Base-by-base conservation (phyloP, 2,797 vertebrate species). In the Labeo calbasu region DNA sequence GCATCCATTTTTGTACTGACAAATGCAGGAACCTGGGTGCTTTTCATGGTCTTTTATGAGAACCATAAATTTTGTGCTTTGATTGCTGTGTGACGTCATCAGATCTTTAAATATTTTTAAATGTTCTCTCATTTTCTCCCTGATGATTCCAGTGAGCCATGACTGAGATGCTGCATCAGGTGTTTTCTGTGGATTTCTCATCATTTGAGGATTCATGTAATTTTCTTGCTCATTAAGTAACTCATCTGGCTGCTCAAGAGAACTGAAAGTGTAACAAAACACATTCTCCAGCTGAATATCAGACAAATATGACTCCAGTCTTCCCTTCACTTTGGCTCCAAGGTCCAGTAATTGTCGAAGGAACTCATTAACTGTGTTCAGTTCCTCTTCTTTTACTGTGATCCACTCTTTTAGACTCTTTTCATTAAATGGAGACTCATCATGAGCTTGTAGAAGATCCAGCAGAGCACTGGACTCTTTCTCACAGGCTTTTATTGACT, bases 391-490 rank as follows among this genome's bases (percentile, higher is more conserved):
- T 82, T 88, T 55, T 75, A 83, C 78, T 78, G 91, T 80, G 83
- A 91, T 65, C 91, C 92, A 88, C 89, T 93, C 25, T 25, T 63
- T 85, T 86, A 94, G 55, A 66, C 81, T 0, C 86, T 86, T 1
- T 46, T 46, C 86, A 36, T 77, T 91, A 82, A 92, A 93, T 23
- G 89, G 89, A 21, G 92, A 92, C 5, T 76, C 69, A 1, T 86
- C 28, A 46, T 66, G 86, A 21, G 71, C 82, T 51, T 43, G 78
- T 36, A 92, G 69, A 55, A 90, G 55, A 8, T 90, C 73, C 12
- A 1, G 5, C 0, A 92, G 86, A 5, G 11, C 83, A 81, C 66
- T 14, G 1, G 92, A 89, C 48, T 87, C 86, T 86, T 86, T 50
- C 68, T 82, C 90, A 65, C 91, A 86, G 61, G 82, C 87, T 61